Evolutionary conservation across 2,113 vertebrate species (phyloP), one percentile per base, ranked within the genome.

Genomic region (Ginglymostoma cirratum): DNA sequence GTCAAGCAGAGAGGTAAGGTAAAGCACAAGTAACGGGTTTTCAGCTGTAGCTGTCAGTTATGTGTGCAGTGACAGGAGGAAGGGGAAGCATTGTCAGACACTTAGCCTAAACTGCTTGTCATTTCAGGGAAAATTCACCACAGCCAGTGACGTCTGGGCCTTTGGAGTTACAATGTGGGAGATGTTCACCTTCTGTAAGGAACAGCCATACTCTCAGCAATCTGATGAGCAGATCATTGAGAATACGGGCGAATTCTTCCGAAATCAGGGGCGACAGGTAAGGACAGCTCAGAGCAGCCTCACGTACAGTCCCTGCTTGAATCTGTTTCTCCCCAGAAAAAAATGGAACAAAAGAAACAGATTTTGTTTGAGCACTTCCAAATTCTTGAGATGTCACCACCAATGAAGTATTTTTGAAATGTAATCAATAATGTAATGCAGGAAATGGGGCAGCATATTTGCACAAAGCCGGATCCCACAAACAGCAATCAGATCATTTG

Each of bases 171-270:
- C 98, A 0, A 97, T 98, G 96, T 98, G 98, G 98, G 98, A 98
- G 97, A 98, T 98, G 97, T 98, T 98, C 97, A 98, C 98, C 0
- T 97, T 98, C 96, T 98, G 98, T 87, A 98, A 98, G 96, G 98
- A 98, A 97, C 98, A 98, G 96, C 98, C 98, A 2, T 98, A 98
- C 97, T 98, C 98, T 96, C 97, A 98, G 96, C 97, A 98, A 96
- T 98, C 98, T 0, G 98, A 98, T 55, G 98, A 98, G 96, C 98
- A 98, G 97, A 98, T 98, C 97, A 98, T 98, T 23, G 98, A 98
- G 97, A 98, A 98, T 97, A 98, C 98, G 27, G 98, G 98, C 80
- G 98, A 98, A 97, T 98, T 98, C 97, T 98, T 98, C 98, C 97
- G 98, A 96, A 98, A 98, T 97, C 98, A 98, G 97, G 98, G 98